Evolutionary conservation across 2,797 vertebrate genomes (phyloP), one percentile per base, ranked within the genome.

Genomic region (Enteromius paludinosus): DNA sequence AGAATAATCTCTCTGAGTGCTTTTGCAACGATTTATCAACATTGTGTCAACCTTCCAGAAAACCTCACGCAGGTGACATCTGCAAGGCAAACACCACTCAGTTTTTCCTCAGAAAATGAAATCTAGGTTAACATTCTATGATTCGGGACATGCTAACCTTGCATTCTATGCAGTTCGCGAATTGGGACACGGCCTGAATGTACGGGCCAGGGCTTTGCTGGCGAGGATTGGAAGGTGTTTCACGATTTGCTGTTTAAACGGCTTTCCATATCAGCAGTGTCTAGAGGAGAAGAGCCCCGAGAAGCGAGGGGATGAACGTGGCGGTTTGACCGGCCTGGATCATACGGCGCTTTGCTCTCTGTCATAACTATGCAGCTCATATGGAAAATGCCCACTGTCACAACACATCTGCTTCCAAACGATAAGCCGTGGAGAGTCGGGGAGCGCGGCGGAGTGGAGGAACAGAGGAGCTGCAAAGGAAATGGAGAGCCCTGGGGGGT

Each of bases 361-460:
- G 74, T 83, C 73, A 76, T 83, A 61, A 69, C 49, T 62, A 61
- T 59, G 75, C 61, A 64, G 84, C 64, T 72, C 74, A 65, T 73
- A 78, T 78, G 74, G 84, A 85, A 85, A 85, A 82, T 62, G 38
- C 47, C 78, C 75, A 81, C 72, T 70, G 83, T 59, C 70, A 75
- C 28, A 65, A 76, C 54, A 82, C 86, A 80, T 83, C 86, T 85
- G 82, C 82, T 59, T 20, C 41, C 72, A 30, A 7, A 75, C 18
- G 73, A 87, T 86, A 84, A 84, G 84, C 76, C 47, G 30, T 23
- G 43, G 38, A 81, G 61, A 82, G 72, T 64, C n/a, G 14, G 78
- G 35, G 41, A 70, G 41, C 30, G 15, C 20, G 7, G 70, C n/a
- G 62, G 15, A 61, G 61, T 18, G 9, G 6, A 30, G 81, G 80